Evolutionary conservation across 1,140 invertebrate genomes (phyloP), one percentile per base, ranked within the genome.

Genomic region (Brachionus rotundiformis): DNA sequence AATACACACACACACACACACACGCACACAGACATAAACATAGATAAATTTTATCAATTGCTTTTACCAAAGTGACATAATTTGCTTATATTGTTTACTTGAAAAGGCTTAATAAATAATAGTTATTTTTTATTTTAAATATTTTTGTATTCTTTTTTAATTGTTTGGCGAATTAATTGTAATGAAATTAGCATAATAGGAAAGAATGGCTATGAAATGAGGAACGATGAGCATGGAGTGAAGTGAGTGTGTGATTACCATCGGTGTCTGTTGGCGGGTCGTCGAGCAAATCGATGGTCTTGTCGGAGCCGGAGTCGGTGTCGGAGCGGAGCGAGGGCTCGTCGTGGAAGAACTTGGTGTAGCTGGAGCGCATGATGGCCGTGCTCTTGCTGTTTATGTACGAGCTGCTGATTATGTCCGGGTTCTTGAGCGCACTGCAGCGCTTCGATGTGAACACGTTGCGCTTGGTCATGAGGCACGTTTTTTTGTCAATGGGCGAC

Each of bases 401-500:
- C 31, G 63, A 68, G 29, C 63, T 68, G 63, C 63, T 68, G 7
- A 68, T 68, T 33, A 68, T 68, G 29, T 68, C 63, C 29, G 63
- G 63, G 29, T 68, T 68, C n/a, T 63, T 63, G 59, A 63, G 59
- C 0, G 5, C 5, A 44, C 11, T 73, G 19, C 2, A 16, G 5
- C 23, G 19, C 44, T 73, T 16, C 23, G 68, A 25, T 3, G 36
- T 44, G 19, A 44, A 73, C 3, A 79, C 47, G 16, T 79, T 79
- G 27, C 76, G 76, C 31, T 79, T 79, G 25, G 76, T 79, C 3
- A 79, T 19, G 2, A 79, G 47, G 31, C 47, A 59, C 6, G 76
- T 79, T 63, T 79, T 79, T 79, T 59, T 54, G 36, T 79, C 76
- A 10, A 79, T 79, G 3, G 76, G 47, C 23, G 44, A 13, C 13